Evolutionary conservation across 2,888 invertebrate genomes (phyloP).

Genomic region (Chloromyia formosa): DNA sequence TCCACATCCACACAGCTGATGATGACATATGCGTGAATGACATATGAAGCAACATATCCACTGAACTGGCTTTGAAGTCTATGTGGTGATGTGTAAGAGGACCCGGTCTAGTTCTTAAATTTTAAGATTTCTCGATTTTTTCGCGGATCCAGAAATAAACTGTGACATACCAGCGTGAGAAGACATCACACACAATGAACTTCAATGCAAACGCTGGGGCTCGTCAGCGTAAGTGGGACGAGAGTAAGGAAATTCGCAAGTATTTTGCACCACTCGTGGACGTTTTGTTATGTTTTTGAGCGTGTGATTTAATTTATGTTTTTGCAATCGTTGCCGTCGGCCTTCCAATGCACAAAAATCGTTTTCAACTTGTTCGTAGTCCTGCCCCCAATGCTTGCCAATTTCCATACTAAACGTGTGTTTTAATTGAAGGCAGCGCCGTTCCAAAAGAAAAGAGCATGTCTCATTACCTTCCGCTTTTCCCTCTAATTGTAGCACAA

Average conservation of each 20-base stretch:
- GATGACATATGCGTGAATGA: not conserved
- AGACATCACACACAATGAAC: slow-evolving; percentile 54
- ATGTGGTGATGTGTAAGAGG: slow-evolving; percentile 52
- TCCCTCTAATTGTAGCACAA: slow-evolving; percentile 29
- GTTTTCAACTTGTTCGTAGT: no score
- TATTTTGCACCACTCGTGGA: not conserved
- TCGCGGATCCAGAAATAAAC: slow-evolving; percentile 2
- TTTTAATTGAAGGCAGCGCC: no score
- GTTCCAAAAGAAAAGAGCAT: no score
- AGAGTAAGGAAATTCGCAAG: slow-evolving; percentile 59
- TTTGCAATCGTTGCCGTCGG: no score
- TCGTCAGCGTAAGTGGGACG: slow-evolving; percentile 63
- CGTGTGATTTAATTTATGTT: slow-evolving; percentile 14
- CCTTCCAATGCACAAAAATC: no score
- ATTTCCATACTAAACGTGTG: slow-evolving; percentile 40
- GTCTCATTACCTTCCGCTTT: not conserved
- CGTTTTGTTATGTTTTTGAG: not conserved
- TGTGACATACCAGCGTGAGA: not conserved
- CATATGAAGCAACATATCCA: not conserved
- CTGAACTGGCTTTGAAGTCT: slow-evolving; percentile 48
- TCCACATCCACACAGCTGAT: not conserved
- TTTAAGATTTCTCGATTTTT: slow-evolving; percentile 38
- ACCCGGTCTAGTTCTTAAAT: slow-evolving; percentile 45
- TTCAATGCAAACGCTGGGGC: slow-evolving; percentile 61
- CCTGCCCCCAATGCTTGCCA: slow-evolving; percentile 28